Evolutionary conservation across 1,140 invertebrate species (phyloP).

Genomic region (Drosophila santomea): DNA sequence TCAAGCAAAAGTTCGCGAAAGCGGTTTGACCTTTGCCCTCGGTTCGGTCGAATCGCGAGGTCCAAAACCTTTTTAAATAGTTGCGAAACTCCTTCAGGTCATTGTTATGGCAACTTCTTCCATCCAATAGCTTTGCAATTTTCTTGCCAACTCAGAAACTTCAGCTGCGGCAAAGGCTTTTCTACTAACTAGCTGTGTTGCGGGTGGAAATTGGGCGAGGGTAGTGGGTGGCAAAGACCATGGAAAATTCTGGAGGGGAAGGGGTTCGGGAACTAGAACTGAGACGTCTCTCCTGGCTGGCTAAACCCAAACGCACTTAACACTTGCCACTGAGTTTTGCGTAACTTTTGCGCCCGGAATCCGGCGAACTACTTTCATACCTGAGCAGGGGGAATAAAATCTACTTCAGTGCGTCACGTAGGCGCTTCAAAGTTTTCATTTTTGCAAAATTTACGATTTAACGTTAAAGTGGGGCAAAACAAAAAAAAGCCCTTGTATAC

Average conservation of each 20-base stretch:
- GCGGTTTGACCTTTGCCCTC: constrained; percentile 46
- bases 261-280: constrained; percentile 15
- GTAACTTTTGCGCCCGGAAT: constrained; percentile 72
- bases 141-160: constrained; percentile 75
- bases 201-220: constrained; percentile 15
- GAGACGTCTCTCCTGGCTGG: constrained; percentile 47
- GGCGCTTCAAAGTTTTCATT: constrained; percentile 83
- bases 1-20: constrained; percentile 30
- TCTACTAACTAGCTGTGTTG: constrained; percentile 66
- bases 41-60: constrained; percentile 8
- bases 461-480: constrained; percentile 75
- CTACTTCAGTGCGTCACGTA: constrained; percentile 82
- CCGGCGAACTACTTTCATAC: constrained; percentile 57
- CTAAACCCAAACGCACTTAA: constrained; percentile 79
- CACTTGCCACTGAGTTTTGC: constrained; percentile 78
- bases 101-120: constrained; percentile 73
- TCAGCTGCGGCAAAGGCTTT: constrained; percentile 70
- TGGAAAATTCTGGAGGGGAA: not conserved
- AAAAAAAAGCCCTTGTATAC: constrained; percentile 39
- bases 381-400: constrained; percentile 49
- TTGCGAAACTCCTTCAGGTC: constrained; percentile 41
- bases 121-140: constrained; percentile 76
- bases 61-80: constrained; percentile 56
- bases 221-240: not conserved
- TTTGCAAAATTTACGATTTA: constrained; percentile 84